Conservation (phyloP, 1,140 invertebrate genomes). For the Frieseomelitta varia region DNA sequence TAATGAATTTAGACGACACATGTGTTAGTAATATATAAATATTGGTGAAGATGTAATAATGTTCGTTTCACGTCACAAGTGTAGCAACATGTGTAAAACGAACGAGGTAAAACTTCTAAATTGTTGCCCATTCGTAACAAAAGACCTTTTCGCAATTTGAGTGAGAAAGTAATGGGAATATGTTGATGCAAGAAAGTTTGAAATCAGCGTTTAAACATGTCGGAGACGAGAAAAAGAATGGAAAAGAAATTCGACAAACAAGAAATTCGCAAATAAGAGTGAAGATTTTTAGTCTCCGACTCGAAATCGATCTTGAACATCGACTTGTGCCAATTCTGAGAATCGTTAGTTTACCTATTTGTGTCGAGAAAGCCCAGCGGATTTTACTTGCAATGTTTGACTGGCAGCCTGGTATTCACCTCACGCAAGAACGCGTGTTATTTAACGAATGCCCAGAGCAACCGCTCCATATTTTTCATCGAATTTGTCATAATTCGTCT, state of each 20-base stretch:
- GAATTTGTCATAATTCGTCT: conserved; percentile 55
- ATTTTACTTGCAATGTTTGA: conserved; percentile 24
- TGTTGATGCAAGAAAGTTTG: neutral
- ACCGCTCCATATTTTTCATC: conserved; percentile 39
- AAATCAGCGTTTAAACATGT: neutral
- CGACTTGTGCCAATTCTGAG: neutral
- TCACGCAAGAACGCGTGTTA: conserved; percentile 64
- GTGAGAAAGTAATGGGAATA: neutral
- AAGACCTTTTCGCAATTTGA: neutral
- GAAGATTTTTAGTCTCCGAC: neutral
- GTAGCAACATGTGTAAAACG: neutral
- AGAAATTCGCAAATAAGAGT: neutral
- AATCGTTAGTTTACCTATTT: conserved; percentile 23
- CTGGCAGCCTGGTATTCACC: conserved; percentile 44
- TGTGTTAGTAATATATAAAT: neutral
- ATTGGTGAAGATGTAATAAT: neutral
- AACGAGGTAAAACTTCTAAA: neutral
- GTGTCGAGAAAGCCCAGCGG: neutral
- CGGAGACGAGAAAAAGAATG: neutral
- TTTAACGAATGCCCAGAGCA: conserved; percentile 71
- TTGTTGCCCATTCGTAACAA: neutral
- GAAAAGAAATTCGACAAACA: neutral
- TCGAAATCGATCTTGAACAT: neutral
- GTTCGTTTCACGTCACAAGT: neutral
- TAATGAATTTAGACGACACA: neutral